Base-by-base conservation (phyloP, 2,888 invertebrate genomes). In the Rapana venosa region DNA sequence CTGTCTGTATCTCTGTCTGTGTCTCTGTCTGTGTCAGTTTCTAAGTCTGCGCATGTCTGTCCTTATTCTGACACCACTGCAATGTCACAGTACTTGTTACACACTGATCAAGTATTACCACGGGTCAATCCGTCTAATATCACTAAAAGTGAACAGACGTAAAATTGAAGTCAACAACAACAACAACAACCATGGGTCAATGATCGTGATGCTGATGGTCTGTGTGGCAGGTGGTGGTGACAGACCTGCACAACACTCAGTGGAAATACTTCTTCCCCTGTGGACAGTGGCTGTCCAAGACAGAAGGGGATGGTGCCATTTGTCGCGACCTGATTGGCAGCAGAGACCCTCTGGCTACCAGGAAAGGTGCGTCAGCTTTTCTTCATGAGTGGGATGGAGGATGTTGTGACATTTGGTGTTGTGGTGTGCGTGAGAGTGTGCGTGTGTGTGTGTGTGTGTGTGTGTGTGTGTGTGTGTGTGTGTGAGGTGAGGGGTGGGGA, bases 211-310 rank as follows among this genome's bases (percentile, higher is more conserved):
- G n/a, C n/a, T n/a, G n/a, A 47, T 47, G 47, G 70, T 36, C 32
- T 32, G 15, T 36, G 2, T 15, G 91, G 0, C 90, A 96, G 96
- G 93, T 96, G 90, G 96, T 96, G 4, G 94, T 96, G 22, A 95
- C 96, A 70, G 96, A 96, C 91, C 79, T 96, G 70, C 93, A 94
- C 87, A 94, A 96, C 90, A 94, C 95, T 0, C 95, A 95, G 90
- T 95, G 95, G 95, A 95, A 95, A 91, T 96, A 95, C 91, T 96
- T 94, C 92, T 96, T 96, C 91, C 95, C 96, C 0, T 96, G 96
- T 92, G 95, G 95, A 15, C 94, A 95, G 90, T 96, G 96, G 96
- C 91, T 96, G 77, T 95, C 96, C 61, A 94, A 93, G 88, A 95
- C 95, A 91, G 96, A 96, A 91, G 96, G 95, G 0, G 96, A 96